phyloP scores from a whole-genome alignment of 1,140 invertebrate species.

The Drosophila parvula region DNA sequence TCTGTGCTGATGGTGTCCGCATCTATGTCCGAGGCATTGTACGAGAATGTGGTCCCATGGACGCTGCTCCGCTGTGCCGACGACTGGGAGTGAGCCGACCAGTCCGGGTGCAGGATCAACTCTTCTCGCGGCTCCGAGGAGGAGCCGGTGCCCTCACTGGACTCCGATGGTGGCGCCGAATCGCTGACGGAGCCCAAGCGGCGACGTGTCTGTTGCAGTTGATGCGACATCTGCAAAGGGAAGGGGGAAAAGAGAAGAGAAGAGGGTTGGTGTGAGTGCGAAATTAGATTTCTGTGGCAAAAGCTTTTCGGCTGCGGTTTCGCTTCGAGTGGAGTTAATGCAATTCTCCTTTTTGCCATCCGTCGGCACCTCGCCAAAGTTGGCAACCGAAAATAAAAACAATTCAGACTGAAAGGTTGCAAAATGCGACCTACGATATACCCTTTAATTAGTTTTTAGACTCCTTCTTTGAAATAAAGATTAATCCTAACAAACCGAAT shows the following conservation, averaged over 20 bases:
- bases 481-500: too few relatives aligned
- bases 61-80: constrained; percentile 74
- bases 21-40: constrained; percentile 78
- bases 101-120: constrained; percentile 72
- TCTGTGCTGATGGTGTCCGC: constrained; percentile 80
- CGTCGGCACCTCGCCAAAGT: constrained; percentile 37
- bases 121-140: constrained; percentile 79
- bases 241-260: not conserved
- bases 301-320: constrained; percentile 66
- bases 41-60: constrained; percentile 72
- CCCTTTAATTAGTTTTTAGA: too few relatives aligned
- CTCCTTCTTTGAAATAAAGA: not conserved
- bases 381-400: constrained; percentile 41
- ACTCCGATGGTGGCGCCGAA: constrained; percentile 81
- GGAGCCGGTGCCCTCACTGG: constrained; percentile 81
- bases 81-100: constrained; percentile 74
- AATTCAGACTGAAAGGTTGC: not conserved
- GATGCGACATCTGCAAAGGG: constrained; percentile 72
- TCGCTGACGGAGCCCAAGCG: constrained; percentile 81
- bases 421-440: not conserved
- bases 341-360: constrained; percentile 48
- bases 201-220: constrained; percentile 76
- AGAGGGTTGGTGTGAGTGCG: constrained; percentile 20
- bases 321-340: constrained; percentile 40
- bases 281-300: constrained; percentile 74